phyloP scores from a whole-genome alignment of 64 coral and sea anemone species.

The Orbicella faveolata region DNA sequence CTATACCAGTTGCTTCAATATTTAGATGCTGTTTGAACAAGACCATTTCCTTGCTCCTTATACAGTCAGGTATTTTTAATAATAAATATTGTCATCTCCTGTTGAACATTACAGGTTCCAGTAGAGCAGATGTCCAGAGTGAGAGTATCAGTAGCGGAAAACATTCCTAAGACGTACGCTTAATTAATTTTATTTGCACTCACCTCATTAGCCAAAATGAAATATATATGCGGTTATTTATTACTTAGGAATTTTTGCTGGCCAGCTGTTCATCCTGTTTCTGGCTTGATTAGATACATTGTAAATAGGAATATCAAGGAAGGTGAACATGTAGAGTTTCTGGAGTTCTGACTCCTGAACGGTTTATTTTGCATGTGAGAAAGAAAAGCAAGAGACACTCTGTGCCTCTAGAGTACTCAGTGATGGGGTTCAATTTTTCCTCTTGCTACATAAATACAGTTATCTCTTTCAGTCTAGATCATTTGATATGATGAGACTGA shows the following conservation, averaged over 20 bases:
- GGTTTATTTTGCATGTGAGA: neutral
- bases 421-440: conserved; percentile 54
- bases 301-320: no score
- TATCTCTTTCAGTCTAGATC: conserved; percentile 19
- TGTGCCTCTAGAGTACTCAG: conserved; percentile 37
- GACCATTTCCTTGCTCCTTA: neutral
- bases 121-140: conserved; percentile 31
- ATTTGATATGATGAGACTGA: neutral
- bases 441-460: conserved; percentile 41
- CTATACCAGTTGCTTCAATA: neutral
- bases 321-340: no score
- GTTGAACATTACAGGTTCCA: conserved; percentile 13
- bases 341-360: no score
- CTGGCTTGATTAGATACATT: no score
- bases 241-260: no score
- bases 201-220: no score
- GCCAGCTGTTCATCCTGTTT: no score
- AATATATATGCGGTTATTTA: no score
- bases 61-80: neutral
- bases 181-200: neutral
- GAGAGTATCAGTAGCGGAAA: neutral
- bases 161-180: conserved; percentile 17
- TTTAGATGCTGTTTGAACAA: neutral
- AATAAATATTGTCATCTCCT: neutral
- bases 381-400: conserved; percentile 32